These are phyloP conservation scores for Epicauta chinensis DNA, from an alignment of 1,140 invertebrate genomes.

Conservation along the genomic window DNA sequence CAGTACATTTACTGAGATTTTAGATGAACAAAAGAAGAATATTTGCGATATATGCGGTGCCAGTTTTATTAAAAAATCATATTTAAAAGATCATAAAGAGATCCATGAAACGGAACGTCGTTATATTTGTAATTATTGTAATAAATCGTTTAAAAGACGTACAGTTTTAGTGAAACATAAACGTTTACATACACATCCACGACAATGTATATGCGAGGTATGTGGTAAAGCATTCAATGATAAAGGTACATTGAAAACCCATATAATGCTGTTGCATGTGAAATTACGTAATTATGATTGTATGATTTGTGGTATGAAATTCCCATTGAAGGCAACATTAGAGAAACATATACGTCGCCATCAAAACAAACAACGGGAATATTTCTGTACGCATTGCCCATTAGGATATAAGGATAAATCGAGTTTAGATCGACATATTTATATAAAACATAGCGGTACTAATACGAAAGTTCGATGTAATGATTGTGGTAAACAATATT, in stretches of 20 bases:
- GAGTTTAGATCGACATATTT: constrained; percentile 25
- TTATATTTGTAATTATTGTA: constrained; percentile 49
- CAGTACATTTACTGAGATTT: not conserved
- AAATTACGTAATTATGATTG: constrained; percentile 31
- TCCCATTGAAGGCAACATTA: constrained; percentile 31
- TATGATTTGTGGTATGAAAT: constrained; percentile 28
- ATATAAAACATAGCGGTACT: constrained; percentile 23
- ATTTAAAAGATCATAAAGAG: constrained; percentile 26
- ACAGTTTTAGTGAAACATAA: constrained; percentile 44
- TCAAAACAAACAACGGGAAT: constrained; percentile 22
- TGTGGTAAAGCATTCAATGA: constrained; percentile 33
- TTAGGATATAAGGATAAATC: constrained; percentile 27
- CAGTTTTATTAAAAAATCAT: constrained; percentile 25
- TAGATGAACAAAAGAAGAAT: constrained; percentile 16
- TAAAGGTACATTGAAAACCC: constrained; percentile 29
- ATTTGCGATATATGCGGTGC: constrained; percentile 28
- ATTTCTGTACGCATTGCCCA: constrained; percentile 23
- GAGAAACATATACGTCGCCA: constrained; percentile 30
- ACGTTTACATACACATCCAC: constrained; percentile 41
- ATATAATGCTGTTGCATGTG: constrained; percentile 29
- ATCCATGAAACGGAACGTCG: constrained; percentile 46
- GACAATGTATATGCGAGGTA: constrained; percentile 26
- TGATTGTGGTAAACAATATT: constrained; percentile 5
- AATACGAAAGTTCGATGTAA: not conserved
- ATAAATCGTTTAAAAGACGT: constrained; percentile 47